phyloP scores from a whole-genome alignment of 2,113 vertebrate genomes.

The Irena cyanogastra region DNA sequence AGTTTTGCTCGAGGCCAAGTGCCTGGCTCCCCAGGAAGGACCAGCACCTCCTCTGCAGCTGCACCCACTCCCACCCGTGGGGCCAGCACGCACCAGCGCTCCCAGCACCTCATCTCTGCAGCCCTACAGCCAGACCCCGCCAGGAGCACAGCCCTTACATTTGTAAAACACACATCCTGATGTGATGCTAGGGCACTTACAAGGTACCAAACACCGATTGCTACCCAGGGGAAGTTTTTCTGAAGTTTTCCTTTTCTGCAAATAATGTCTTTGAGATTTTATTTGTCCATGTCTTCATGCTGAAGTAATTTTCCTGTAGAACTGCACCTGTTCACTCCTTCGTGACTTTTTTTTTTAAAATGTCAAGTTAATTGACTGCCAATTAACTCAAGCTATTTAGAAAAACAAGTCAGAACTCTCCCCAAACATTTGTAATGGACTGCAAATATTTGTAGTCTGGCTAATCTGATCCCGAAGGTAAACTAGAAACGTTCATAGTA shows the following conservation, averaged over 20 bases:
- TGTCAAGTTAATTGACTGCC: neutral
- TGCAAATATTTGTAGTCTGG: neutral
- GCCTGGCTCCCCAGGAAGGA: neutral
- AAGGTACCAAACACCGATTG: neutral
- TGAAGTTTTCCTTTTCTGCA: neutral
- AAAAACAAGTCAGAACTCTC: neutral
- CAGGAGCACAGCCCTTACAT: neutral
- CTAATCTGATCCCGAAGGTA: neutral
- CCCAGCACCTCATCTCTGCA: neutral
- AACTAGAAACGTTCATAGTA: neutral
- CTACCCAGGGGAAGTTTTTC: neutral
- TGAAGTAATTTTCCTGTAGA: neutral
- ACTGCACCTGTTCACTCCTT: neutral
- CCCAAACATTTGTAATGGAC: neutral
- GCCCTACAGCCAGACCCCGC: neutral
- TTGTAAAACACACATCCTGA: neutral
- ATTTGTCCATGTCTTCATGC: neutral
- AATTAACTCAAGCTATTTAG: neutral
- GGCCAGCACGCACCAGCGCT: fast-evolving
- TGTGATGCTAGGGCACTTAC: neutral
- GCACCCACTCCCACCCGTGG: fast-evolving
- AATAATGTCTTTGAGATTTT: neutral
- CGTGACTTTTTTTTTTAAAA: neutral
- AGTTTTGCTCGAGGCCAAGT: neutral
- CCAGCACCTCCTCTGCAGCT: neutral